phyloP scores from a whole-genome alignment of 2,888 invertebrate genomes.

The Eupeodes latifasciatus region DNA sequence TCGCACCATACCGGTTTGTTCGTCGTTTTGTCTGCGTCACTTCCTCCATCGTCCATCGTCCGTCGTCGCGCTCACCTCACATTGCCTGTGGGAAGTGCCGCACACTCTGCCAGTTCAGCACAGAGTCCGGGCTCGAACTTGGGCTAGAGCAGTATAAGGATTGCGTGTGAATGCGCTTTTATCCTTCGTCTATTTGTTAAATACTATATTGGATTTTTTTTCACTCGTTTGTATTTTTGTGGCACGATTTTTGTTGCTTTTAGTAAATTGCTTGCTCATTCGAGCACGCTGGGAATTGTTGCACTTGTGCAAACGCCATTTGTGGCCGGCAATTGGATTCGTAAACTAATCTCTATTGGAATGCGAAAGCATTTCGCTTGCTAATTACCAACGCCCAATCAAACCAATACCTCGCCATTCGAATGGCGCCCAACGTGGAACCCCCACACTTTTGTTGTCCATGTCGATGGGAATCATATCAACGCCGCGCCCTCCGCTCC shows the following conservation, averaged over 20 bases:
- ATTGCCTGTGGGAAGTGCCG: slow-evolving; percentile 38
- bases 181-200: slow-evolving; percentile 65
- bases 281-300: slow-evolving; percentile 80
- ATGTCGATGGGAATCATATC: not conserved
- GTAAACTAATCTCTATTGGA: slow-evolving; percentile 74
- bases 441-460: not conserved
- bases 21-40: not conserved
- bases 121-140: too few species aligned
- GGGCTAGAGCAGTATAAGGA: slow-evolving; percentile 22
- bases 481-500: not conserved
- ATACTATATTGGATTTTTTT: slow-evolving; percentile 32
- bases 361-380: slow-evolving; percentile 64
- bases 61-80: not conserved
- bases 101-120: slow-evolving; percentile 48
- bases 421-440: slow-evolving; percentile 29
- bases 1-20: not conserved
- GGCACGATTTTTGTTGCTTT: slow-evolving; percentile 67
- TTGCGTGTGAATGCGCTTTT: slow-evolving; percentile 75
- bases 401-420: slow-evolving; percentile 18
- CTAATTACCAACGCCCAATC: slow-evolving; percentile 71
- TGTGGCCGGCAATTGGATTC: slow-evolving; percentile 73
- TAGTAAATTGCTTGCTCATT: slow-evolving; percentile 73
- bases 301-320: slow-evolving; percentile 82
- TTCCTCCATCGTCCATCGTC: slow-evolving; percentile 8
- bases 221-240: slow-evolving; percentile 31